A percentile compares a stretch with the other conserved stretches of the same genome.
Evolutionary conservation across 92 coral and sea anemone species (phyloP).

Genomic region (Porites rus): DNA sequence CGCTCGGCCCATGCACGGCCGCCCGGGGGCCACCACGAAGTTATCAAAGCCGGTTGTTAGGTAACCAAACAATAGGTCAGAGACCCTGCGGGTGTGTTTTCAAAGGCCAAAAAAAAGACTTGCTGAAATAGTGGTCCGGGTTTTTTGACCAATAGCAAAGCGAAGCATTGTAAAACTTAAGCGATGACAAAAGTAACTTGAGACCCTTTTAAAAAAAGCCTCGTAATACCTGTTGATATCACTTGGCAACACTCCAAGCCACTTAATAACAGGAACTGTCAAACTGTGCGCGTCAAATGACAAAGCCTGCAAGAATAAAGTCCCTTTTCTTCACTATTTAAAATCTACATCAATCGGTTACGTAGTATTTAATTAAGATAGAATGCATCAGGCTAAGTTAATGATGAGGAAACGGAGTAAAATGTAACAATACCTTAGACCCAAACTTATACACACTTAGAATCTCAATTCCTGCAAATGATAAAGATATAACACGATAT

Average conservation of each 20-base stretch:
- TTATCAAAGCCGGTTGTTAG: no score
- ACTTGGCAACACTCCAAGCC: constrained; percentile 96
- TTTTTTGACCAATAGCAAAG: no score
- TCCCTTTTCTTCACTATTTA: neutral
- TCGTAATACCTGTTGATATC: constrained; percentile 84
- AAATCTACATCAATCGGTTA: neutral
- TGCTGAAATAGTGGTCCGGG: no score
- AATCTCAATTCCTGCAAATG: constrained; percentile 85
- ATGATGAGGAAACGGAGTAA: no score
- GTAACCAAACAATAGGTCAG: no score
- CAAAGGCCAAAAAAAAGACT: no score
- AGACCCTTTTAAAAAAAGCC: neutral
- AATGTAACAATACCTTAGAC: constrained; percentile 71
- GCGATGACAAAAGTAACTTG: no score
- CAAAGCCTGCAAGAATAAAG: constrained; percentile 62
- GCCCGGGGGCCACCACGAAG: no score
- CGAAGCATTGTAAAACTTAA: no score
- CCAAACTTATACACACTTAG: constrained; percentile 96
- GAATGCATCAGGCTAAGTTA: neutral
- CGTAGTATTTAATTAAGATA: neutral
- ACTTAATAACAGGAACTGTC: constrained; percentile 83
- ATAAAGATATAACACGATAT: neutral
- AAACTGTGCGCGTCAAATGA: constrained; percentile 89
- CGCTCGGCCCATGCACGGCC: no score
- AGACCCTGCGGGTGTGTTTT: no score